A percentile compares a stretch with the other conserved stretches of the same genome.
phyloP scores from a whole-genome alignment of 2,888 invertebrate genomes.

The Punctoribates punctum region DNA sequence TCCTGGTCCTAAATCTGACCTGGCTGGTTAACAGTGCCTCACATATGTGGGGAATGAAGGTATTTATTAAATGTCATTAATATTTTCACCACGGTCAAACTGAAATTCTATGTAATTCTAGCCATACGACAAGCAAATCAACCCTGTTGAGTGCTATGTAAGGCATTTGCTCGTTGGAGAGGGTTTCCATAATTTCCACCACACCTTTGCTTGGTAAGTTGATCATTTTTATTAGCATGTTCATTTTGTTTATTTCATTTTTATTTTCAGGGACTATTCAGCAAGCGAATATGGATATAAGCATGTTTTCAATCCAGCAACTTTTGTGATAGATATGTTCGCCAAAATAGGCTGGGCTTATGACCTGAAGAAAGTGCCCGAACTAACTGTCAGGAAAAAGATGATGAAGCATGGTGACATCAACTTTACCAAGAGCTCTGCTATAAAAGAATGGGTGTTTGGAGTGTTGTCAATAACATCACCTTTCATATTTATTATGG shows the following conservation, averaged over 20 bases:
- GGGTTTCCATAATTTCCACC: conserved; percentile 54
- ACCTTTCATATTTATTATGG: too few relatives aligned
- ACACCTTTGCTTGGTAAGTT: conserved; percentile 55
- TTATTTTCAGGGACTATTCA: conserved; percentile 52
- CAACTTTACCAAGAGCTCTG: too few relatives aligned
- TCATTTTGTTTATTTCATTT: not conserved
- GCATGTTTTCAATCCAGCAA: conserved; percentile 52
- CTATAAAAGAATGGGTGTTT: too few relatives aligned
- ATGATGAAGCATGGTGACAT: too few relatives aligned
- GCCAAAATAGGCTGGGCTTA: conserved; percentile 51
- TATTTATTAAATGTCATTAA: not conserved
- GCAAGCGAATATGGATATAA: conserved; percentile 54
- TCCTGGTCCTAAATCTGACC: conserved; percentile 79
- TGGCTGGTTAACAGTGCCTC: conserved; percentile 93
- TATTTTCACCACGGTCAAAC: not conserved
- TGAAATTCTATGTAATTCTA: not conserved
- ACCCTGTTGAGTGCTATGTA: conserved; percentile 52
- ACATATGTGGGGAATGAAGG: conserved; percentile 71
- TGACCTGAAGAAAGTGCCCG: conserved; percentile 23
- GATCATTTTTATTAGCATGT: not conserved
- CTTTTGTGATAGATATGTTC: conserved; percentile 54
- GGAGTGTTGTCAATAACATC: too few relatives aligned
- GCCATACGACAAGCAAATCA: conserved; percentile 76
- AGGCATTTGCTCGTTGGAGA: conserved; percentile 45
- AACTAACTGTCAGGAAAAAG: not conserved